A percentile compares a stretch with the other conserved stretches of the same genome.
Conservation (phyloP, 2,888 invertebrate genomes). For the Clivina fossor region DNA sequence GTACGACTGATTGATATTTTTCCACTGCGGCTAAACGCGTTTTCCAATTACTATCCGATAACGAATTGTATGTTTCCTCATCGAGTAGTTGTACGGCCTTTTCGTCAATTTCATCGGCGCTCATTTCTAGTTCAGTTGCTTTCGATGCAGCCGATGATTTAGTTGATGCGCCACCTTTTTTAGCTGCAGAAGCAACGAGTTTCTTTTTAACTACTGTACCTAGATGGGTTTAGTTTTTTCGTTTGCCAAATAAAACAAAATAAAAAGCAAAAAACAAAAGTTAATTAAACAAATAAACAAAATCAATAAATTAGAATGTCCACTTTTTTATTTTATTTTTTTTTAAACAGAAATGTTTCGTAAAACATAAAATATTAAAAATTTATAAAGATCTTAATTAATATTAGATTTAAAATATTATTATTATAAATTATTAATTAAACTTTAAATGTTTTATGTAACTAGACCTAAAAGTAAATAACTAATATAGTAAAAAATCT, state of each 20-base stretch:
- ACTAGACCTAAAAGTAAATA: no score
- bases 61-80: conserved; percentile 63
- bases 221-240: conserved; percentile 39
- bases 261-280: conserved; percentile 17
- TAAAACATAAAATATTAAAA: no score
- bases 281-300: conserved; percentile 21
- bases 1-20: conserved; percentile 64
- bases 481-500: no score
- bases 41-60: conserved; percentile 85
- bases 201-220: conserved; percentile 47
- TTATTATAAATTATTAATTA: no score
- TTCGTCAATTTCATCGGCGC: conserved; percentile 76
- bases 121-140: conserved; percentile 66
- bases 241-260: conserved; percentile 14
- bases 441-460: no score
- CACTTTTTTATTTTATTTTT: no score
- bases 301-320: no score
- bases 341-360: no score
- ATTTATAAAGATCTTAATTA: no score
- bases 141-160: conserved; percentile 48
- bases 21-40: conserved; percentile 75
- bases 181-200: conserved; percentile 47
- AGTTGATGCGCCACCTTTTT: no score
- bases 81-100: conserved; percentile 68
- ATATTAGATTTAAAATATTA: no score